Evolutionary conservation across 2,113 vertebrate species (phyloP).

Genomic region (Oncorhynchus nerka): DNA sequence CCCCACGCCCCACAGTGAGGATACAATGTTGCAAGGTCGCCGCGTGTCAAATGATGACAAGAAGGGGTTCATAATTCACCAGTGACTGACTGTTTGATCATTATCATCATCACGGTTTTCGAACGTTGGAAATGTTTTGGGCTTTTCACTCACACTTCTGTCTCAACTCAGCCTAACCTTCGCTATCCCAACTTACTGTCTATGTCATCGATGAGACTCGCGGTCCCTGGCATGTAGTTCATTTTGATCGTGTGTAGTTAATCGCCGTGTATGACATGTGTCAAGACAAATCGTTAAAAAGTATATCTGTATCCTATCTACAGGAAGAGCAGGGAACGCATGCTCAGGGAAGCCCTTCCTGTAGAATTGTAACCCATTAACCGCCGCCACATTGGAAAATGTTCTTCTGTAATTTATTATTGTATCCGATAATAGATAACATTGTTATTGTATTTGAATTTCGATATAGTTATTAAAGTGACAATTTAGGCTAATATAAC

Average conservation of each 20-base stretch:
- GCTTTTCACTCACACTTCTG: not conserved
- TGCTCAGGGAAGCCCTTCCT: constrained; percentile 56
- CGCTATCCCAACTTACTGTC: constrained; percentile 84
- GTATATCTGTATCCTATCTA: constrained; percentile 34
- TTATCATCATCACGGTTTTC: not conserved
- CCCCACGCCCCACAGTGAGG: not conserved
- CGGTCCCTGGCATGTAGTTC: constrained; percentile 97
- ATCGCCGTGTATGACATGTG: constrained; percentile 18
- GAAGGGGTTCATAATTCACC: too few species aligned
- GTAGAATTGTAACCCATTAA: constrained; percentile 30
- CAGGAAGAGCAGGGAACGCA: constrained; percentile 60
- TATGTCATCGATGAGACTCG: constrained; percentile 96
- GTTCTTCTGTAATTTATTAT: not conserved
- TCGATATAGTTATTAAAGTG: too few species aligned
- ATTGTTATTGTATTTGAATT: too few species aligned
- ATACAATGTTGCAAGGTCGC: constrained; percentile 24
- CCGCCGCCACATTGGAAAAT: not conserved
- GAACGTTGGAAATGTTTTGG: not conserved
- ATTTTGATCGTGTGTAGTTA: constrained; percentile 58
- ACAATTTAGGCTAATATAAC: too few species aligned
- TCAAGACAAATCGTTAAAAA: constrained; percentile 63
- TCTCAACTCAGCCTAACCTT: not conserved
- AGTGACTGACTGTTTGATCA: not conserved
- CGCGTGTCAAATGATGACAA: too few species aligned
- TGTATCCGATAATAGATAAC: too few species aligned